A percentile compares a stretch with the other conserved stretches of the same genome.
Conservation (phyloP, 2,888 invertebrate species). For the Flexamia atlantica region DNA sequence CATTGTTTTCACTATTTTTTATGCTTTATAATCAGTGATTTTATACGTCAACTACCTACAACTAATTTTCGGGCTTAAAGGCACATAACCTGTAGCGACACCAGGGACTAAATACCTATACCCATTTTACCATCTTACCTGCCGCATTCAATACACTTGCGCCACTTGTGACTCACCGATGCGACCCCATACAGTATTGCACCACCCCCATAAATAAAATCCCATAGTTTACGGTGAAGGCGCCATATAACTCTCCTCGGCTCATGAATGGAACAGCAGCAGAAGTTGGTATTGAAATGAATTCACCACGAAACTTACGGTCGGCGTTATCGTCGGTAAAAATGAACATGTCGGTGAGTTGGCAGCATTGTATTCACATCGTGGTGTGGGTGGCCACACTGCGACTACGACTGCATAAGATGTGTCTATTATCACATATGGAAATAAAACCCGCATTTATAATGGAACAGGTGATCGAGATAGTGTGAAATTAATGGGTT, state of each 20-base stretch:
- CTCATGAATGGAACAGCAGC: constrained; percentile 29
- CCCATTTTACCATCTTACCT: no score
- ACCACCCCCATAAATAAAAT: constrained; percentile 25
- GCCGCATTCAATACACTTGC: not conserved
- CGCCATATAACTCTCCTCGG: not conserved
- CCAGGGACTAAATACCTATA: no score
- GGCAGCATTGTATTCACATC: constrained; percentile 58
- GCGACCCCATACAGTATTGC: constrained; percentile 16
- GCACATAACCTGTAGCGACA: no score
- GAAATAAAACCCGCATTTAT: constrained; percentile 38
- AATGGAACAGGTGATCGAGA: constrained; percentile 33
- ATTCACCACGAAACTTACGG: constrained; percentile 41
- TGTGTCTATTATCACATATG: constrained; percentile 51
- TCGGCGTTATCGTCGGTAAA: constrained; percentile 26
- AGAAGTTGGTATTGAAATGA: constrained; percentile 47
- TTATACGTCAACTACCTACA: no score
- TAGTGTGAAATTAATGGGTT: constrained; percentile 42
- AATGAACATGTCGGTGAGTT: constrained; percentile 57
- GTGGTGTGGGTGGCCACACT: constrained; percentile 51
- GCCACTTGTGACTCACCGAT: not conserved
- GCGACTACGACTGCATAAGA: constrained; percentile 20
- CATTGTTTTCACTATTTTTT: no score
- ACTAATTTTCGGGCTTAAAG: no score
- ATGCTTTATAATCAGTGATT: no score
- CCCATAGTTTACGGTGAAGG: constrained; percentile 10